Evolutionary conservation across 2,888 invertebrate species (phyloP), one percentile per base, ranked within the genome.

Genomic region (Microctonus brassicae): DNA sequence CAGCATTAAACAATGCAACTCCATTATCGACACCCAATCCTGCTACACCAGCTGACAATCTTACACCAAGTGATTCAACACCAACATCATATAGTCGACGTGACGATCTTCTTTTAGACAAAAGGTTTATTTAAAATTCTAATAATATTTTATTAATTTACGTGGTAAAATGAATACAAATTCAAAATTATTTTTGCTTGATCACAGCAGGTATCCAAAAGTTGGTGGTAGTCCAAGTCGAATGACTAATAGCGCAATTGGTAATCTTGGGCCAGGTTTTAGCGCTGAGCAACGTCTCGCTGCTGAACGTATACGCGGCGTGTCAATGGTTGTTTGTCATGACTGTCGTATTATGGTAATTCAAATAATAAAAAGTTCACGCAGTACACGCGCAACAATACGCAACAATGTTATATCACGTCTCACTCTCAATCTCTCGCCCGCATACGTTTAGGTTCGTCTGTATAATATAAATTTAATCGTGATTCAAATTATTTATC

Each of bases 341-440:
- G 97, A 97, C 90, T 98, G 97, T 89, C 96, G 96, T 87, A 94
- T 95, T 73, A 95, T 97, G 94, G 95, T 97, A 73, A 92, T 96
- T 81, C 96, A 97, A 89, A 97, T 97, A 86, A 97, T 97, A 86
- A 94, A 96, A 88, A 95, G 96, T 24, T 95, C 95, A 77, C 92
- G 93, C 86, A 94, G 93, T 72, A 94, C 93, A 75, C 92, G 95
- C 81, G 93, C 96, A 72, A 94, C 94, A 70, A 94, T 93, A 72
- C 91, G 95, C 80, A 95, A 94, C 89, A 93, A 94, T 86, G 93
- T 94, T 78, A 90, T 95, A 77, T 91, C 94, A 73, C 94, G 93
- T 88, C 91, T 95, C 82, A 95, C 95, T 52, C 91, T 95, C 60
- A 94, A 95, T 89, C 90, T 95, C 75, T 94, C 95, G 82, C 95